A percentile compares a stretch with the other conserved stretches of the same genome.
These are phyloP conservation scores for Orchesella flavescens DNA, from an alignment of 2,888 invertebrate genomes.

Conservation along the genomic window DNA sequence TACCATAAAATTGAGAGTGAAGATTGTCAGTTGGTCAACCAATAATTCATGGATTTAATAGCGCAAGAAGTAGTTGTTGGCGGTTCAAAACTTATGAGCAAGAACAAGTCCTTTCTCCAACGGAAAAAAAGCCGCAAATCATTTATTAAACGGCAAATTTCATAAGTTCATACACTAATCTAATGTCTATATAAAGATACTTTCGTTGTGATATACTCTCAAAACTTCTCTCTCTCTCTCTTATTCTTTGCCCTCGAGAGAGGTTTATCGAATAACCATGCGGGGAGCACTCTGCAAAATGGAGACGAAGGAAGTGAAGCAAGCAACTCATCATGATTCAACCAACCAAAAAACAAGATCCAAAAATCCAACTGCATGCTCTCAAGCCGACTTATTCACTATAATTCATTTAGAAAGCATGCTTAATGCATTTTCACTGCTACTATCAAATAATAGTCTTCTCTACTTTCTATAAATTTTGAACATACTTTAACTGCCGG, in stretches of 20 bases:
- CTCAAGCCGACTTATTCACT: neutral
- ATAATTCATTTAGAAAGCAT: slow-evolving; percentile 29
- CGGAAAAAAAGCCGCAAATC: too few species aligned
- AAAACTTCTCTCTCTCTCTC: too few species aligned
- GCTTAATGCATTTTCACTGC: slow-evolving; percentile 2
- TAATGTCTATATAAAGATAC: too few species aligned
- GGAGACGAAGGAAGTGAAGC: slow-evolving; percentile 31
- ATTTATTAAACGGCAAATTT: too few species aligned
- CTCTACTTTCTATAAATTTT: neutral
- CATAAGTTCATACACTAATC: too few species aligned
- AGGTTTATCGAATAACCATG: neutral
- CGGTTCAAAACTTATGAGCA: too few species aligned
- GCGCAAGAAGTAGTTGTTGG: slow-evolving; percentile 24
- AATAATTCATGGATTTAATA: slow-evolving; percentile 49
- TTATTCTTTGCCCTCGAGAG: neutral
- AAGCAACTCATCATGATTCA: slow-evolving; percentile 33
- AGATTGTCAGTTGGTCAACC: too few species aligned
- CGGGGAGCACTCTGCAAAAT: slow-evolving; percentile 6
- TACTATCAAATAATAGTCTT: too few species aligned
- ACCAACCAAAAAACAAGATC: slow-evolving; percentile 13
- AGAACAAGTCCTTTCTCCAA: too few species aligned
- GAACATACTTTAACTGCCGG: neutral
- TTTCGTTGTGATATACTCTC: too few species aligned
- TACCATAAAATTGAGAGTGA: neutral
- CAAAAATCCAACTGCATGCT: neutral